phyloP scores from a whole-genome alignment of 2,888 invertebrate species.

The Hemicrepidius hirtus region DNA sequence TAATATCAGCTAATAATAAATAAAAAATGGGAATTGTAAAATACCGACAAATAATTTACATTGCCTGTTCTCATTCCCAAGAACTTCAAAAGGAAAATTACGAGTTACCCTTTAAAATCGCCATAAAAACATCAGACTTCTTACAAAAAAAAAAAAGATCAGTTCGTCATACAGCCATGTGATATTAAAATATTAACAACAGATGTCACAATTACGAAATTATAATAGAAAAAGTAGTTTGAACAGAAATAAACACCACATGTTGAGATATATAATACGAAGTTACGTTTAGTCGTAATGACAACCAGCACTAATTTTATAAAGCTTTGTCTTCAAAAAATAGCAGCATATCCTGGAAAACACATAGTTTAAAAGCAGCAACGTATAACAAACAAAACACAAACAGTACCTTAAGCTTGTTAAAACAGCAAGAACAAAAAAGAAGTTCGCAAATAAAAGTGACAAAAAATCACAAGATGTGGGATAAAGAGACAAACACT shows the following conservation, averaged over 20 bases:
- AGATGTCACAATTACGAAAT: conserved; percentile 32
- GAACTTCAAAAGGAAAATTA: not conserved
- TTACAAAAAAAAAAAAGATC: conserved; percentile 16
- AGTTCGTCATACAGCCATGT: conserved; percentile 20
- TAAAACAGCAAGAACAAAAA: not conserved
- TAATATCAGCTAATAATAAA: too few species aligned
- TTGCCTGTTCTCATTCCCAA: not conserved
- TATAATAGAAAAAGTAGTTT: conserved; percentile 10
- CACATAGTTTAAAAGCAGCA: not conserved
- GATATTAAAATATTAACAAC: conserved; percentile 17
- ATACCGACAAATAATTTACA: not conserved
- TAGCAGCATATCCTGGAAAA: too few species aligned
- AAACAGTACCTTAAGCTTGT: not conserved
- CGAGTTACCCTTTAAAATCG: not conserved
- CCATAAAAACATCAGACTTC: conserved; percentile 11
- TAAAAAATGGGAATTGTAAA: too few species aligned
- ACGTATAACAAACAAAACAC: not conserved
- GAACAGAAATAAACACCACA: conserved; percentile 22
- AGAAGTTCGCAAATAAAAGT: conserved; percentile 6
- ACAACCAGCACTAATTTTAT: not conserved
- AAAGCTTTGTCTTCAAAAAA: not conserved
- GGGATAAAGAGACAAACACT: conserved; percentile 24
- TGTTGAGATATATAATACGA: conserved; percentile 8
- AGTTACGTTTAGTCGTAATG: not conserved
- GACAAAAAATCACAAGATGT: conserved; percentile 10